These are phyloP conservation scores for Peromyscus attwateri DNA, from an alignment of 2,797 vertebrate species.

Conservation along the genomic window DNA sequence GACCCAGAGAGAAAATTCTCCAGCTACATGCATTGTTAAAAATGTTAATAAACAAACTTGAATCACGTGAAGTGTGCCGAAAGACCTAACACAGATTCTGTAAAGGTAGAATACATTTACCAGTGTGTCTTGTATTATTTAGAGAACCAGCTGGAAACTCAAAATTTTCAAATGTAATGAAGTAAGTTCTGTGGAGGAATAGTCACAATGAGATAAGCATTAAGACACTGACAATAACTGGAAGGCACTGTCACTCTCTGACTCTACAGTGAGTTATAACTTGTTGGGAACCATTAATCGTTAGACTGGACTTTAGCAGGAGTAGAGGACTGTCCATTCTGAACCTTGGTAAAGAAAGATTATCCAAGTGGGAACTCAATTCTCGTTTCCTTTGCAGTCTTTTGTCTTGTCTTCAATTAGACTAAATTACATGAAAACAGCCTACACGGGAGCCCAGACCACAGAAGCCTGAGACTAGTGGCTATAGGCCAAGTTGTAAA, in stretches of 20 bases:
- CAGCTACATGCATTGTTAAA: background rate
- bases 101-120: background rate
- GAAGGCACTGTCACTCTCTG: background rate
- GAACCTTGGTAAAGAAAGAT: background rate
- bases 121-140: background rate
- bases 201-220: background rate
- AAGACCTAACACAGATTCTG: background rate
- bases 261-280: background rate
- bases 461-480: background rate
- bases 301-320: background rate
- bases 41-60: constrained; percentile 25
- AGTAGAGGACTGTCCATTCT: background rate
- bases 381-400: background rate
- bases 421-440: background rate
- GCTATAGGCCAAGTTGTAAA: background rate
- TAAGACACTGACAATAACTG: background rate
- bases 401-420: background rate
- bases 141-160: background rate
- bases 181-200: background rate
- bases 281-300: background rate
- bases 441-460: background rate
- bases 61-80: background rate
- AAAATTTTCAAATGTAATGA: background rate
- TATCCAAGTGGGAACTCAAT: background rate
- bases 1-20: too few species aligned